Evolutionary conservation across 2,797 vertebrate species (phyloP).

Genomic region (Crenuchus spilurus): DNA sequence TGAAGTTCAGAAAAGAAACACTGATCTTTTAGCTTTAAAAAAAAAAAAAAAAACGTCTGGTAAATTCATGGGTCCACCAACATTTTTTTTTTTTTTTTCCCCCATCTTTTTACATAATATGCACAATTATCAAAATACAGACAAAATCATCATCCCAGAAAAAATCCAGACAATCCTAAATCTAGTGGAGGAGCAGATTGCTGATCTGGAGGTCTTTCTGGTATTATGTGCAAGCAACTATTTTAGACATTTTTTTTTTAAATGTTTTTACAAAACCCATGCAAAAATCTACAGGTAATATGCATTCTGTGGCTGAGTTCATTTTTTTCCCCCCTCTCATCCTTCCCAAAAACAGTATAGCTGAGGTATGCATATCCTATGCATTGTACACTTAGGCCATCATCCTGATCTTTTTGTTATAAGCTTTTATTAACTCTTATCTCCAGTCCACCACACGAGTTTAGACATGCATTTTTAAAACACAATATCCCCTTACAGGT

Average conservation of each 20-base stretch:
- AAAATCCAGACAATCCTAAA: conserved; percentile 99
- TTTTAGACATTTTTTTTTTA: conserved; percentile 98
- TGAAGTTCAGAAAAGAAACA: conserved; percentile 99
- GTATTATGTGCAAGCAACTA: conserved; percentile 99
- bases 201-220: conserved; percentile 99
- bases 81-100: conserved; percentile 87
- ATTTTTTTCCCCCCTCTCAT: conserved; percentile 60
- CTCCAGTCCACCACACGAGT: conserved; percentile 94
- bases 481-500: conserved; percentile 92
- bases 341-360: conserved; percentile 87
- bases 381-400: conserved; percentile 95
- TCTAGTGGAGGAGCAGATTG: conserved; percentile 99
- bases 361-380: conserved; percentile 98
- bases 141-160: conserved; percentile 99
- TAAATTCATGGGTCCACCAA: conserved; percentile 99
- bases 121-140: conserved; percentile 99
- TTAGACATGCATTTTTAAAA: conserved; percentile 92
- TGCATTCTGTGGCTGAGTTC: conserved; percentile 99
- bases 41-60: conserved; percentile 94
- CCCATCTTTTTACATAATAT: conserved; percentile 97
- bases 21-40: conserved; percentile 84
- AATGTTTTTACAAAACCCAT: conserved; percentile 97
- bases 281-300: conserved; percentile 99
- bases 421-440: conserved; percentile 79
- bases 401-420: conserved; percentile 86